These are phyloP conservation scores for Pharmacophagus antenor DNA, from an alignment of 2,888 invertebrate genomes.

Conservation along the genomic window DNA sequence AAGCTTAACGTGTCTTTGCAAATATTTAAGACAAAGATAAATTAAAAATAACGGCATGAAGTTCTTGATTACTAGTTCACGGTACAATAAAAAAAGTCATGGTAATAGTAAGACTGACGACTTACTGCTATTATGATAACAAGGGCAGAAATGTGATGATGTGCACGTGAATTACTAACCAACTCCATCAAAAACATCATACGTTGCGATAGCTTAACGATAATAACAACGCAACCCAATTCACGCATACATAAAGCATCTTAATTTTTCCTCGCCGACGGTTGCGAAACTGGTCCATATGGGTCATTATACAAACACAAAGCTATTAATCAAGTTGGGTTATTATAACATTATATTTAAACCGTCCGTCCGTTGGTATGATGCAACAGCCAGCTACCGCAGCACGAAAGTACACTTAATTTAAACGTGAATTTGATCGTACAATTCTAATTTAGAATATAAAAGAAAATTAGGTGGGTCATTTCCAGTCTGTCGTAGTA, in stretches of 20 bases:
- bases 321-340: constrained; percentile 22
- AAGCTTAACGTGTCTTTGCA: no score
- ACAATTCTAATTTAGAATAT: background rate
- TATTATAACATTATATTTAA: constrained; percentile 22
- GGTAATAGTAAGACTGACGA: no score
- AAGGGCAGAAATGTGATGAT: no score
- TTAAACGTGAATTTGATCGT: background rate
- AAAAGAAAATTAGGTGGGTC: no score
- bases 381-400: constrained; percentile 8
- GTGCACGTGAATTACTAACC: background rate
- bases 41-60: no score
- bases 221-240: constrained; percentile 12
- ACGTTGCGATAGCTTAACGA: constrained; percentile 8
- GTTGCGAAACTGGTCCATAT: constrained; percentile 21
- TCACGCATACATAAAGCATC: constrained; percentile 9
- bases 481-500: no score
- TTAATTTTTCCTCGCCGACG: constrained; percentile 18
- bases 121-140: no score
- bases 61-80: no score
- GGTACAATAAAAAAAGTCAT: no score
- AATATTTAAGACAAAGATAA: no score
- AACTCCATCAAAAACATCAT: background rate
- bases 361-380: constrained; percentile 17
- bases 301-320: constrained; percentile 9
- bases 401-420: background rate